phyloP scores from a whole-genome alignment of 2,113 vertebrate species.

The Paramormyrops kingsleyae region DNA sequence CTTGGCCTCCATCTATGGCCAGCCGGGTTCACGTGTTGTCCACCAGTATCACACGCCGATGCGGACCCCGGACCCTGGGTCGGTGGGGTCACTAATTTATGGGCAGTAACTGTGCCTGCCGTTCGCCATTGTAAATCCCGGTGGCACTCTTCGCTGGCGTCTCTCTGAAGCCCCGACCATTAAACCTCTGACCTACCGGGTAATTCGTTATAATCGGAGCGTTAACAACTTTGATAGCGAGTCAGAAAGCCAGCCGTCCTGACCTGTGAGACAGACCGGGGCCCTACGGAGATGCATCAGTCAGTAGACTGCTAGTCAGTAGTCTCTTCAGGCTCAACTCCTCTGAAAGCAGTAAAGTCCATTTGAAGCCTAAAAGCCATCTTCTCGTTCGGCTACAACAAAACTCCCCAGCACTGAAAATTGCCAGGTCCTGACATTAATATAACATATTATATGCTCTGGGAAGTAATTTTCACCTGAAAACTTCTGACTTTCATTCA shows the following conservation, averaged over 20 bases:
- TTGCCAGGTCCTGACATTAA: neutral
- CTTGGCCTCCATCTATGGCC: neutral
- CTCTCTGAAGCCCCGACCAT: conserved; percentile 57
- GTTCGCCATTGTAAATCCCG: conserved; percentile 48
- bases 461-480: neutral
- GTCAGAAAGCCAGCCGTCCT: conserved; percentile 47
- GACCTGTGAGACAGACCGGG: conserved; percentile 28
- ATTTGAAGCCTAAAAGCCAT: neutral
- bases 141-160: conserved; percentile 43
- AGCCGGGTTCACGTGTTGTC: conserved; percentile 2
- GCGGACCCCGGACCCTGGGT: neutral
- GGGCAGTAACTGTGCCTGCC: conserved; percentile 39
- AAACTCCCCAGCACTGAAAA: neutral
- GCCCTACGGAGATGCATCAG: neutral
- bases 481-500: neutral
- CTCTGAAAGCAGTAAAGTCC: neutral
- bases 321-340: neutral
- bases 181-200: conserved; percentile 54
- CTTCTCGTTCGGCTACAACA: neutral
- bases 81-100: conserved; percentile 39
- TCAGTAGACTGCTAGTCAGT: neutral
- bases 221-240: conserved; percentile 50
- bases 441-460: neutral
- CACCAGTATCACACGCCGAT: conserved; percentile 4
- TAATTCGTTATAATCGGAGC: conserved; percentile 50